Evolutionary conservation across 2,888 invertebrate genomes (phyloP).

Genomic region (Mactromeris polynyma): DNA sequence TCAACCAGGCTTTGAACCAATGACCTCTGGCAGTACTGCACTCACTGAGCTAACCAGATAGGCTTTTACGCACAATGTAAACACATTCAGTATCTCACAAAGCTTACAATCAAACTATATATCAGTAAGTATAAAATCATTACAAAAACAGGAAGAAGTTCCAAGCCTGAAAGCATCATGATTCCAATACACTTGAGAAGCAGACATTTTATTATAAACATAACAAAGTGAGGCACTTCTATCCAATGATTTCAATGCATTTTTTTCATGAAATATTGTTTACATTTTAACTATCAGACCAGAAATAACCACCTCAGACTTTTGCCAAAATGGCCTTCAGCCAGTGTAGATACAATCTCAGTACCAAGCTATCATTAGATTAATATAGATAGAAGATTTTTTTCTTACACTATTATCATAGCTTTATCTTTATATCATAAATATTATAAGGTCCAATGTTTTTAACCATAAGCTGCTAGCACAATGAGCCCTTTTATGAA

Average conservation of each 20-base stretch:
- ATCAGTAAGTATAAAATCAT: not conserved
- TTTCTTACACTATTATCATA: not conserved
- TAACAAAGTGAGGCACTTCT: not conserved
- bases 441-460: not conserved
- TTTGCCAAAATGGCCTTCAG: slow-evolving; percentile 15
- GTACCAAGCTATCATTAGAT: not conserved
- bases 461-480: no score
- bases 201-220: slow-evolving; percentile 1
- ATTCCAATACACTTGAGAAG: not conserved
- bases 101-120: no score
- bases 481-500: no score
- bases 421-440: not conserved
- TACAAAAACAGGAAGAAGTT: not conserved
- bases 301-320: not conserved
- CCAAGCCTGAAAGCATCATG: not conserved
- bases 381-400: not conserved
- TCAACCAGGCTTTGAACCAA: no score
- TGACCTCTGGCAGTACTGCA: no score
- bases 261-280: slow-evolving; percentile 9
- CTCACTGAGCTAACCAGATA: no score
- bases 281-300: not conserved
- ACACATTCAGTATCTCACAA: no score
- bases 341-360: not conserved
- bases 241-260: not conserved
- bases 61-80: no score